A percentile compares a stretch with the other conserved stretches of the same genome.
Conservation (phyloP, 2,888 invertebrate species). For the Lacanobia wlatinum region DNA sequence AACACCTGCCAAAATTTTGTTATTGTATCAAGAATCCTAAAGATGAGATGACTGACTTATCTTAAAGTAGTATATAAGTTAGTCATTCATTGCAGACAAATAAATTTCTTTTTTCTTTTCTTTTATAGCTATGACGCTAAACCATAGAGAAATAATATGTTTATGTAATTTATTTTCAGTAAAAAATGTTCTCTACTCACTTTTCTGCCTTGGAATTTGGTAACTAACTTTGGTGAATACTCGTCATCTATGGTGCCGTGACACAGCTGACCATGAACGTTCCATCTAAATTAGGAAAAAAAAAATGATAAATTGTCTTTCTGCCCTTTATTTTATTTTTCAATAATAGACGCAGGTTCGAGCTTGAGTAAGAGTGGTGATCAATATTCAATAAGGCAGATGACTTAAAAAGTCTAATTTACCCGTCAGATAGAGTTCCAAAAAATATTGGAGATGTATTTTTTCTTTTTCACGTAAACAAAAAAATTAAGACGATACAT, state of each 20-base stretch:
- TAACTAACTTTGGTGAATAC: conserved; percentile 83
- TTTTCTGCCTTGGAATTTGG: conserved; percentile 85
- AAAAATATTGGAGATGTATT: too few relatives aligned
- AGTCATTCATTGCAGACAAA: too few relatives aligned
- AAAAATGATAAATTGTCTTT: neutral
- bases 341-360: neutral
- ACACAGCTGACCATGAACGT: conserved; percentile 98
- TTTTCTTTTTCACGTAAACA: too few relatives aligned
- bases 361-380: neutral
- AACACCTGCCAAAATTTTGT: conserved; percentile 74
- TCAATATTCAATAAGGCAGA: neutral
- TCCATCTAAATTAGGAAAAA: conserved; percentile 92
- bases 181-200: conserved; percentile 59
- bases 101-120: too few relatives aligned
- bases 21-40: neutral
- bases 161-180: neutral
- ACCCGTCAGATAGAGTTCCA: too few relatives aligned
- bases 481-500: too few relatives aligned
- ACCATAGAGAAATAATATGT: too few relatives aligned
- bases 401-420: too few relatives aligned
- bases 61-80: too few relatives aligned
- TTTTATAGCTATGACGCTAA: too few relatives aligned
- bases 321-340: neutral
- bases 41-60: neutral
- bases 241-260: conserved; percentile 95